Percentiles rank a stretch among this genome's conserved stretches.
Evolutionary conservation across 2,797 vertebrate genomes (phyloP).

Genomic region (Chloroceryle inda): DNA sequence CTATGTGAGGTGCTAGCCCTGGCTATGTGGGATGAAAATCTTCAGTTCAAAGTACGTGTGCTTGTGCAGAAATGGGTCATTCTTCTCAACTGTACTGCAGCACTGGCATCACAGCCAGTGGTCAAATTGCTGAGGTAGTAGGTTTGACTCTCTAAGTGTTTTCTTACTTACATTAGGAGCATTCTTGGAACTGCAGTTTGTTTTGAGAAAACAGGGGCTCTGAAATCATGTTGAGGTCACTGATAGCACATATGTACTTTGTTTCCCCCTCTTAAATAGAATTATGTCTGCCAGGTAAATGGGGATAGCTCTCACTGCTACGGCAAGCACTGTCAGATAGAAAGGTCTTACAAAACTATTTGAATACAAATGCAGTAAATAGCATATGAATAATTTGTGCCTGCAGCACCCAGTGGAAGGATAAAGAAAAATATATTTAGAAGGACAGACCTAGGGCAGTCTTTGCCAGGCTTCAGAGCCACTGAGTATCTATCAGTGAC

Average conservation of each 20-base stretch:
- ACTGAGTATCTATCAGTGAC: background rate
- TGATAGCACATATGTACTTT: background rate
- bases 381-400: background rate
- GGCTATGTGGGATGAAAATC: background rate
- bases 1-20: background rate
- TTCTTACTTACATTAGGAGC: background rate
- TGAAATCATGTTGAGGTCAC: background rate
- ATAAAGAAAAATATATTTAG: background rate
- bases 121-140: background rate
- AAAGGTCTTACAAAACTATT: background rate
- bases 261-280: background rate
- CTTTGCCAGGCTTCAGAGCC: background rate
- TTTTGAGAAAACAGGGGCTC: background rate
- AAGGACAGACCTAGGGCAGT: background rate
- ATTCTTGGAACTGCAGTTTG: background rate
- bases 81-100: background rate
- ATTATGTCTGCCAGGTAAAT: background rate
- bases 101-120: accelerated
- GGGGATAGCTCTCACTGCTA: background rate
- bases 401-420: background rate
- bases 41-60: background rate
- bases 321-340: accelerated
- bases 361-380: slow-evolving; percentile 9
- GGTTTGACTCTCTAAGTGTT: background rate
- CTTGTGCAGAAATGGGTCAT: slow-evolving; percentile 3